Percentiles rank a stretch among this genome's conserved stretches.
Conservation (phyloP, 2,888 invertebrate genomes). For the Lepidocyrtoides sp. region DNA sequence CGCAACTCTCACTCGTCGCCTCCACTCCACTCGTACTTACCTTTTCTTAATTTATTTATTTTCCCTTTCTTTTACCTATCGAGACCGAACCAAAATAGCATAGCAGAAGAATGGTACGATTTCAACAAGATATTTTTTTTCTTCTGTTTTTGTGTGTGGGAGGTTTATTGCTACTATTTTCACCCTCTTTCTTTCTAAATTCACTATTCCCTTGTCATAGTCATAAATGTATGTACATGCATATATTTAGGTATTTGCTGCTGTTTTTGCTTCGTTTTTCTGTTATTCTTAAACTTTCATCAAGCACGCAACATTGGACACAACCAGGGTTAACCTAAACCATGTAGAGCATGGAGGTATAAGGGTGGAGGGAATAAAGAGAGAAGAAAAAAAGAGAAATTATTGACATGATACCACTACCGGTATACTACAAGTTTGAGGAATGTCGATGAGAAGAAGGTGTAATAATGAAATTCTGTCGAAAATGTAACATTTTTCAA, state of each 20-base stretch:
- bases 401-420: not conserved
- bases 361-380: not conserved
- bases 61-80: no score
- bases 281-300: not conserved
- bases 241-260: not conserved
- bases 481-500: no score
- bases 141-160: no score
- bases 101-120: no score
- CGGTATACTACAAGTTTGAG: not conserved
- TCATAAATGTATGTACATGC: not conserved
- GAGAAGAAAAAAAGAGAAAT: not conserved
- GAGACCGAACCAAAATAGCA: no score
- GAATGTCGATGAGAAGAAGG: not conserved
- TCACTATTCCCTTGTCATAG: not conserved
- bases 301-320: not conserved
- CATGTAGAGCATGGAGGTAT: not conserved
- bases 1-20: no score
- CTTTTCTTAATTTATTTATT: no score
- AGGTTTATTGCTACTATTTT: no score
- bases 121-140: no score
- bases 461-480: no score
- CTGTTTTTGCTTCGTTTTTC: not conserved
- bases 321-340: conserved; percentile 38
- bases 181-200: no score
- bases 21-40: no score